Percentiles rank a stretch among this genome's conserved stretches.
These are phyloP conservation scores for Tetramorium alpestre DNA, from an alignment of 1,140 invertebrate genomes.

Conservation along the genomic window DNA sequence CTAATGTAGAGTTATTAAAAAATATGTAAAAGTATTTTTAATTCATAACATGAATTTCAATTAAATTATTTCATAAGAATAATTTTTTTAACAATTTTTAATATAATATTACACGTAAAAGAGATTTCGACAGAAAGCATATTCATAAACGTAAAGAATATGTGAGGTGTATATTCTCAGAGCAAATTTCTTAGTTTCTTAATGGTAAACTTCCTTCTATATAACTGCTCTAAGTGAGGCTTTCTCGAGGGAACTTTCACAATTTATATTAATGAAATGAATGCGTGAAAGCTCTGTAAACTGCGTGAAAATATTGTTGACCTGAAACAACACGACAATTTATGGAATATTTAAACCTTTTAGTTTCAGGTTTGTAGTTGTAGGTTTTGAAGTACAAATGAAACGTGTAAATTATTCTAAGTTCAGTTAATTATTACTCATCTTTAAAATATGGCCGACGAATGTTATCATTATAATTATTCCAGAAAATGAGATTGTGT, in stretches of 20 bases:
- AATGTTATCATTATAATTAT: background rate
- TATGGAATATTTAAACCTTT: slow-evolving; percentile 21
- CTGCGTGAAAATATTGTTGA: slow-evolving; percentile 27
- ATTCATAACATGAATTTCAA: background rate
- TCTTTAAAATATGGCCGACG: background rate
- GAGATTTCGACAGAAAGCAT: background rate
- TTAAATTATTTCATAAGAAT: background rate
- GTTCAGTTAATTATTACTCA: background rate
- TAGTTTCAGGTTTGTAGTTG: background rate
- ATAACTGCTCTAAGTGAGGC: slow-evolving; percentile 30
- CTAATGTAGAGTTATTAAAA: background rate
- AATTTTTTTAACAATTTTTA: background rate
- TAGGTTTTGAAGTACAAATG: background rate
- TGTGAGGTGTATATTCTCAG: slow-evolving; percentile 33
- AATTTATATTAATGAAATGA: slow-evolving; percentile 71
- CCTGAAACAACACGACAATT: slow-evolving; percentile 1
- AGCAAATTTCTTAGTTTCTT: slow-evolving; percentile 57
- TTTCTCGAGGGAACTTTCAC: slow-evolving; percentile 54
- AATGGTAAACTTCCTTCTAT: slow-evolving; percentile 61
- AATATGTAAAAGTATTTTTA: background rate
- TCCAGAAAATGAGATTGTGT: background rate
- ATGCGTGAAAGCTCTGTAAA: slow-evolving; percentile 52
- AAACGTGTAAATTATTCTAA: background rate
- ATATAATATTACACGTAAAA: background rate
- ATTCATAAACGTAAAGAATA: slow-evolving; percentile 41